phyloP scores from a whole-genome alignment of 2,113 vertebrate species.

The Poecilia latipinna region DNA sequence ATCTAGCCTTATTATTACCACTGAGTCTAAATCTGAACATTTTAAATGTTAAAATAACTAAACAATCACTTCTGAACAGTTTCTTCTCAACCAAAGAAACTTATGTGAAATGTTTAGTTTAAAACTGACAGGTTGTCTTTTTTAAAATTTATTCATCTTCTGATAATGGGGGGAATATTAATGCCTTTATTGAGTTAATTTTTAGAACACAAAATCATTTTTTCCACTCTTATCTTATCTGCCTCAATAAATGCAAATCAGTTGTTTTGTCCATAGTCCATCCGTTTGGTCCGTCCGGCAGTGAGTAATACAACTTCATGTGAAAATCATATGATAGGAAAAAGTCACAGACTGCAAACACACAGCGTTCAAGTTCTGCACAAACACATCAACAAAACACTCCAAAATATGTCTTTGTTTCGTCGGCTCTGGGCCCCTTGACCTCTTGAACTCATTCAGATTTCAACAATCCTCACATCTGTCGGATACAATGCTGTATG shows the following conservation, averaged over 20 bases:
- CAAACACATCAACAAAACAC: conserved; percentile 19
- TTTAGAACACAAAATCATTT: conserved; percentile 2
- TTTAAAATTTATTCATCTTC: too few species aligned
- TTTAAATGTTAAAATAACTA: neutral
- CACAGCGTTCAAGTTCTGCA: neutral
- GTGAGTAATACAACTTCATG: conserved; percentile 51
- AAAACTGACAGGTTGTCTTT: neutral
- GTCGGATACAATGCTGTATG: conserved; percentile 15
- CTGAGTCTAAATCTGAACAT: neutral
- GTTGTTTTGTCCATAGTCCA: conserved; percentile 54
- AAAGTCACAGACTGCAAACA: conserved; percentile 1
- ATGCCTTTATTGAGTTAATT: neutral
- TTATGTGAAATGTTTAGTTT: neutral
- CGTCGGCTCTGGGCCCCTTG: conserved; percentile 39
- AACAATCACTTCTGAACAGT: neutral
- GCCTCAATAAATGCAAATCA: conserved; percentile 31
- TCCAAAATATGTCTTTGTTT: conserved; percentile 44
- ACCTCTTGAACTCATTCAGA: conserved; percentile 47
- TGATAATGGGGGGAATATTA: too few species aligned
- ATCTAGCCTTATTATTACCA: neutral
- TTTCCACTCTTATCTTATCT: neutral
- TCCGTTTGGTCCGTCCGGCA: conserved; percentile 52
- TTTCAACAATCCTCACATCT: conserved; percentile 47
- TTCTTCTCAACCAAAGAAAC: neutral
- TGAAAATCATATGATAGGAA: conserved; percentile 71